phyloP scores from a whole-genome alignment of 2,797 vertebrate genomes.

The Petrocephalus sullivani region DNA sequence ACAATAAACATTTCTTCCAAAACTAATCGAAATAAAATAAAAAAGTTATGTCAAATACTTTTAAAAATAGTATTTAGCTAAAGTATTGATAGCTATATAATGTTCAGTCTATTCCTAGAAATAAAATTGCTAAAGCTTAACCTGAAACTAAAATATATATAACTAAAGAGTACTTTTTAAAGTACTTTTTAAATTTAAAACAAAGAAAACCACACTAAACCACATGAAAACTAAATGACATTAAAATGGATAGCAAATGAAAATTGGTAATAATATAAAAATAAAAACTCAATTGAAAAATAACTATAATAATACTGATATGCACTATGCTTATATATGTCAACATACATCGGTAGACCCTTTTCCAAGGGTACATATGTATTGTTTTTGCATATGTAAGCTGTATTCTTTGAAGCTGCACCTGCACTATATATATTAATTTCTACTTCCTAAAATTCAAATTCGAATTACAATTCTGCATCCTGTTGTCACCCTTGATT shows the following conservation, averaged over 20 bases:
- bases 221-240: background rate
- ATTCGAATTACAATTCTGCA: background rate
- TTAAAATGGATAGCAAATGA: background rate
- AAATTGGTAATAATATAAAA: background rate
- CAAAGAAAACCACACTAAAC: background rate
- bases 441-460: background rate
- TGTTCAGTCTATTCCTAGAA: too few species aligned
- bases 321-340: background rate
- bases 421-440: background rate
- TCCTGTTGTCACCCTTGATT: background rate
- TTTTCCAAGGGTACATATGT: background rate
- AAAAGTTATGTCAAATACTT: background rate
- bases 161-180: background rate
- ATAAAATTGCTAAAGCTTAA: too few species aligned
- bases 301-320: background rate
- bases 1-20: background rate
- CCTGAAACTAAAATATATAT: background rate
- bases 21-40: background rate
- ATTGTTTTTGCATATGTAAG: background rate
- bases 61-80: background rate
- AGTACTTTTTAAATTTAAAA: background rate
- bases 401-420: background rate
- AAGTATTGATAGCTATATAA: background rate
- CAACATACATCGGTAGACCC: background rate
- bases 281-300: background rate